Evolutionary conservation across 1,140 invertebrate species (phyloP), one percentile per base, ranked within the genome.

Genomic region (Dendrolimus kikuchii): DNA sequence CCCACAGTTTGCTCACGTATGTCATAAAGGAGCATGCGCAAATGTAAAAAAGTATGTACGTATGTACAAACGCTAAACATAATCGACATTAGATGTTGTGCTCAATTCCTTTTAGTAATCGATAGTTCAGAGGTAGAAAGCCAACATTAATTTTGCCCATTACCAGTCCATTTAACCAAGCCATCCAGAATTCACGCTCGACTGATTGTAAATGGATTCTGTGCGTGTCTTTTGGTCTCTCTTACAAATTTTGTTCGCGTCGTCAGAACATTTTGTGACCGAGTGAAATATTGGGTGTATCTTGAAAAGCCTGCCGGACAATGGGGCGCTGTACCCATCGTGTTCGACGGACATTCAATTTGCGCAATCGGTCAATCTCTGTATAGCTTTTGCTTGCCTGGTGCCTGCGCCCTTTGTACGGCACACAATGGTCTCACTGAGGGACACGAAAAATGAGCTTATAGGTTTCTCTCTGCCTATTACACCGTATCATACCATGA

Each of bases 331-430:
- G 65, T 71, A 54, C 57, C 59, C 62, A 51, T 64, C 62, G 61
- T 72, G 70, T 74, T 69, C 62, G 59, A 66, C 64, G 60, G 66
- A 73, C 66, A 71, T 82, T 79, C 79, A 82, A 82, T 82, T 82
- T 77, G 68, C 68, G 62, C 77, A 68, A 81, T 72, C 74, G 74
- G 77, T 80, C 79, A 81, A 79, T 75, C 76, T 75, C 76, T 75
- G 56, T 67, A 69, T 66, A 64, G 58, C 55, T 57, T 59, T 57
- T 77, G 69, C 49, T 51, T 49, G 68, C 79, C 71, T 74, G 68
- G 76, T 77, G 53, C 71, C 63, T 56, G 51, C 10, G 41, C 48
- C 68, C 61, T 59, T 71, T 71, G 68, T 71, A 52, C 51, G 40
- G 46, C 7, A 48, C 50, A 66, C 66, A 71, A 71, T 66, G 56